Evolutionary conservation across 2,888 invertebrate species (phyloP).

Genomic region (Stenodera caucasica): DNA sequence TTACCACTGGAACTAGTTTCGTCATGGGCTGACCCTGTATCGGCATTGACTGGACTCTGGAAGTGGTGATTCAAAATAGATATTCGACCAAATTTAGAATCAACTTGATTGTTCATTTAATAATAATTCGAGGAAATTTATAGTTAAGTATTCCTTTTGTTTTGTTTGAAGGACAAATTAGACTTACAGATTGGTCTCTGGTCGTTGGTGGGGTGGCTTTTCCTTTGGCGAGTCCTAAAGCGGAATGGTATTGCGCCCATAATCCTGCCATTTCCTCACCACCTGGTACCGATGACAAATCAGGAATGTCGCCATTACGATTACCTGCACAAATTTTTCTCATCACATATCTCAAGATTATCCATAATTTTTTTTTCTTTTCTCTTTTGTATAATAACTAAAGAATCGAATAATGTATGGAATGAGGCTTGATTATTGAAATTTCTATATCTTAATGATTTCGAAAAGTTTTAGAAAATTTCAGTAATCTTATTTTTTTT

Average conservation of each 20-base stretch:
- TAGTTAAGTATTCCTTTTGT: background rate
- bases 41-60: conserved; percentile 70
- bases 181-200: conserved; percentile 71
- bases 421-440: conserved; percentile 1
- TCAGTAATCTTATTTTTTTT: too few species aligned
- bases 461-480: too few species aligned
- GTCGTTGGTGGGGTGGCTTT: conserved; percentile 59
- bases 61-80: conserved; percentile 11
- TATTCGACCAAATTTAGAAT: conserved; percentile 19
- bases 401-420: conserved; percentile 3
- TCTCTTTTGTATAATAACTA: too few species aligned
- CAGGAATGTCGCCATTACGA: conserved; percentile 55
- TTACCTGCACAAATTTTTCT: conserved; percentile 35
- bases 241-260: conserved; percentile 86
- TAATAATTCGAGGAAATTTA: background rate
- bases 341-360: too few species aligned
- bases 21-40: conserved; percentile 73
- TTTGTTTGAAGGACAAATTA: conserved; percentile 1
- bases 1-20: conserved; percentile 88
- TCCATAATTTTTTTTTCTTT: too few species aligned
- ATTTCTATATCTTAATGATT: background rate
- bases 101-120: background rate
- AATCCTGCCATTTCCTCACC: conserved; percentile 78
- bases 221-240: conserved; percentile 69
- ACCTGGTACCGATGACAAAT: conserved; percentile 56